Evolutionary conservation across 2,888 invertebrate species (phyloP).

Genomic region (Leptogaster cylindrica): DNA sequence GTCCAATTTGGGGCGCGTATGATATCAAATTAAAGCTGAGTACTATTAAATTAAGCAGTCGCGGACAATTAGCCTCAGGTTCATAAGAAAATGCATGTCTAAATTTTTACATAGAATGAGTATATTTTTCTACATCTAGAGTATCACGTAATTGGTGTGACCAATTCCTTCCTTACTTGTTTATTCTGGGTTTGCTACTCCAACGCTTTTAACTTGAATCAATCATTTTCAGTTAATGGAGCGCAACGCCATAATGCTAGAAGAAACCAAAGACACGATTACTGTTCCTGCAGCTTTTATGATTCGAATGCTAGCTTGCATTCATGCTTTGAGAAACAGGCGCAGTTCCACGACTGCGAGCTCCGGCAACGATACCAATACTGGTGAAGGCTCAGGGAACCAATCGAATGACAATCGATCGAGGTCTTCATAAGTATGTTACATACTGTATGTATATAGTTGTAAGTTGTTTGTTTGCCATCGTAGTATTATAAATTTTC

Average conservation of each 20-base stretch:
- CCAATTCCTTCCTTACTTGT: slow-evolving; percentile 42
- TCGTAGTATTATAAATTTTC: slow-evolving; percentile 4
- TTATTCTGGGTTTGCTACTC: slow-evolving; percentile 7
- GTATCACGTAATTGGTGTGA: no score
- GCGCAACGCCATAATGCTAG: slow-evolving; percentile 81
- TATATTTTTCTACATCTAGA: no score
- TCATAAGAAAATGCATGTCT: no score
- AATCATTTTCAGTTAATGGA: slow-evolving; percentile 69
- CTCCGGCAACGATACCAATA: not conserved
- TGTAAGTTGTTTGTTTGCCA: slow-evolving; percentile 17
- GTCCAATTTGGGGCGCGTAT: no score
- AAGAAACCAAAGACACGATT: slow-evolving; percentile 85
- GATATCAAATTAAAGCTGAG: no score
- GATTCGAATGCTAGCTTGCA: slow-evolving; percentile 76
- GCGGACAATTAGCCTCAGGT: no score
- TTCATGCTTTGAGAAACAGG: slow-evolving; percentile 68
- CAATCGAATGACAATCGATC: slow-evolving; percentile 27
- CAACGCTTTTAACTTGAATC: not conserved
- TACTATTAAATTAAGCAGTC: no score
- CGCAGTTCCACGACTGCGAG: slow-evolving; percentile 52
- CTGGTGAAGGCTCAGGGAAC: slow-evolving; percentile 4
- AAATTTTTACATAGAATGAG: no score
- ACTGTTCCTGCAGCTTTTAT: slow-evolving; percentile 88
- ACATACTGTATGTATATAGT: no score
- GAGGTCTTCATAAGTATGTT: slow-evolving; percentile 22